Evolutionary conservation across 2,113 vertebrate genomes (phyloP).

Genomic region (Cygnus atratus): DNA sequence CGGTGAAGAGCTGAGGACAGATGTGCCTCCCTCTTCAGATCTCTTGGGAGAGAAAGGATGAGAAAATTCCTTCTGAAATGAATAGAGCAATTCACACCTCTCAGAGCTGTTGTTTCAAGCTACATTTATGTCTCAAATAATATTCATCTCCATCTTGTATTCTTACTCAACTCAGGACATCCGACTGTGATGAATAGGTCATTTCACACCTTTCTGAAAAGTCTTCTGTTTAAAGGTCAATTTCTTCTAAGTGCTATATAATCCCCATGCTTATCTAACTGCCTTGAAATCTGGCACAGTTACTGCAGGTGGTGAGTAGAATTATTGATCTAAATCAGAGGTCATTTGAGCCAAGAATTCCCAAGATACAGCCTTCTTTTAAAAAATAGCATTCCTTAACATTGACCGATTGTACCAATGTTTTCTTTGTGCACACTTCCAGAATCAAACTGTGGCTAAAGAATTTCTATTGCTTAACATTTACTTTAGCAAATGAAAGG

Average conservation of each 20-base stretch:
- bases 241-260: slow-evolving; percentile 6
- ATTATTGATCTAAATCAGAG: neutral
- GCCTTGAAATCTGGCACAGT: neutral
- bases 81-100: neutral
- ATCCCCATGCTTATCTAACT: slow-evolving; percentile 15
- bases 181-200: neutral
- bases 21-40: neutral
- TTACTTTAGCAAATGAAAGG: neutral
- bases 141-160: neutral
- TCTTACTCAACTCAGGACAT: neutral
- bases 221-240: neutral
- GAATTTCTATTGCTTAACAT: neutral
- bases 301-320: neutral
- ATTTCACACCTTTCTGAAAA: slow-evolving; percentile 32
- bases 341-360: slow-evolving; percentile 9
- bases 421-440: neutral
- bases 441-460: neutral
- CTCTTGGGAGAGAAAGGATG: neutral
- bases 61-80: neutral
- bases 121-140: neutral
- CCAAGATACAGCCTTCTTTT: neutral
- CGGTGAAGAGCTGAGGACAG: neutral
- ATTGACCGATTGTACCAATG: neutral
- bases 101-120: neutral
- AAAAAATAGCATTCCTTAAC: neutral